These are phyloP conservation scores for Pheucticus melanocephalus DNA, from an alignment of 2,113 vertebrate genomes.

Conservation along the genomic window DNA sequence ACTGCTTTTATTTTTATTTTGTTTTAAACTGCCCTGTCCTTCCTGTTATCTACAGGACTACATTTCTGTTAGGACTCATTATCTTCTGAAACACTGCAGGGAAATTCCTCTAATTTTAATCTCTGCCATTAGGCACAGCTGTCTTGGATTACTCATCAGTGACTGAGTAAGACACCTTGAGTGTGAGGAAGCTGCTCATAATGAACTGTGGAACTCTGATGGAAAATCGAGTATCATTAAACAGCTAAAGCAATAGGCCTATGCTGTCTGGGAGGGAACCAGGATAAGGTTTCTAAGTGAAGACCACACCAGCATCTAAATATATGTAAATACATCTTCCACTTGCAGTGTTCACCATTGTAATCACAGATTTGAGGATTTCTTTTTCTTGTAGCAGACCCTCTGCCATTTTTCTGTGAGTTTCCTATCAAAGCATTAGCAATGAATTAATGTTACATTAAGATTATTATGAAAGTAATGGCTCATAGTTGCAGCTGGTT, in stretches of 20 bases:
- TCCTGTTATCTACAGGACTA: not conserved
- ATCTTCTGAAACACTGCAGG: not conserved
- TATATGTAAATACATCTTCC: not conserved
- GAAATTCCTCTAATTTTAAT: not conserved
- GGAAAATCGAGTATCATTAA: not conserved
- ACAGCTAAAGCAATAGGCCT: not conserved
- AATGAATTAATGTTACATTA: not conserved
- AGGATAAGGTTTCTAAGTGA: not conserved
- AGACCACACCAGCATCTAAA: not conserved
- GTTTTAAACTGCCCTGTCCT: not conserved
- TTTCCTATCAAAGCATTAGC: not conserved
- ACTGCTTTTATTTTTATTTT: not conserved
- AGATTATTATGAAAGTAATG: not conserved
- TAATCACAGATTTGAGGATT: not conserved
- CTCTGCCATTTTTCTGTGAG: not conserved
- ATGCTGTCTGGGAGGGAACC: not conserved
- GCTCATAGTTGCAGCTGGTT: not conserved
- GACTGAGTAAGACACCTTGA: not conserved
- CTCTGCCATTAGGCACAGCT: not conserved
- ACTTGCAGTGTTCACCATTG: not conserved
- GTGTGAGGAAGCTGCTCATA: not conserved
- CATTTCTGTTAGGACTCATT: not conserved
- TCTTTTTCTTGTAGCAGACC: not conserved
- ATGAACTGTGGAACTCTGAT: not conserved
- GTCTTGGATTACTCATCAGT: not conserved